phyloP scores from a whole-genome alignment of 1,140 invertebrate species.

The Microplitis demolitor region DNA sequence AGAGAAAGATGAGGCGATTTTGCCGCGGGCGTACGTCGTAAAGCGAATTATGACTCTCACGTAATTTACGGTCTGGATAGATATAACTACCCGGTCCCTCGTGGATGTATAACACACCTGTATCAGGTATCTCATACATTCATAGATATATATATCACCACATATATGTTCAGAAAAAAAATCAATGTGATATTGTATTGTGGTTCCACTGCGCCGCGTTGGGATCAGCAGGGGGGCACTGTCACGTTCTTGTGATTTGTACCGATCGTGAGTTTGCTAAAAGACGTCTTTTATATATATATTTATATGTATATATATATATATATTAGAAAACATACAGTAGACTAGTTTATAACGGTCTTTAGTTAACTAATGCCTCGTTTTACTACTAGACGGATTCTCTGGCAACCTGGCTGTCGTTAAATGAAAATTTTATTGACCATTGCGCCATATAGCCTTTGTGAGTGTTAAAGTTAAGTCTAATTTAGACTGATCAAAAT shows the following conservation, averaged over 20 bases:
- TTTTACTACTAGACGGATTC: no score
- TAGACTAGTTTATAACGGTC: no score
- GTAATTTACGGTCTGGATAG: conserved; percentile 27
- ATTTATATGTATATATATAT: no score
- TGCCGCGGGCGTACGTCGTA: conserved; percentile 22
- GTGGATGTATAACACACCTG: not conserved
- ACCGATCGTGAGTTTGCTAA: conserved; percentile 18
- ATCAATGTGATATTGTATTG: not conserved
- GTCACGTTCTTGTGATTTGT: conserved; percentile 26
- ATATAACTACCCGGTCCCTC: conserved; percentile 8
- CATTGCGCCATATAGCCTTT: no score
- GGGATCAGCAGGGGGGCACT: not conserved
- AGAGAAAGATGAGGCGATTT: conserved; percentile 18
- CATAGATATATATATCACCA: not conserved
- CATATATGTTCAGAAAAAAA: not conserved
- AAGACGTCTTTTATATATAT: not conserved
- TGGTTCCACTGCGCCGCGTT: not conserved
- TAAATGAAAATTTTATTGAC: no score
- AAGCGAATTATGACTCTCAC: conserved; percentile 27
- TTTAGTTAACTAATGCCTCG: no score
- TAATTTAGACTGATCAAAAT: no score
- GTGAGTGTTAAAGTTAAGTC: no score
- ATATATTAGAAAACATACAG: not conserved
- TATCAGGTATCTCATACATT: not conserved
- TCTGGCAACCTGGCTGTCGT: no score